These are phyloP conservation scores for Acanthochromis polyacanthus DNA, from an alignment of 2,113 vertebrate species.

Conservation along the genomic window DNA sequence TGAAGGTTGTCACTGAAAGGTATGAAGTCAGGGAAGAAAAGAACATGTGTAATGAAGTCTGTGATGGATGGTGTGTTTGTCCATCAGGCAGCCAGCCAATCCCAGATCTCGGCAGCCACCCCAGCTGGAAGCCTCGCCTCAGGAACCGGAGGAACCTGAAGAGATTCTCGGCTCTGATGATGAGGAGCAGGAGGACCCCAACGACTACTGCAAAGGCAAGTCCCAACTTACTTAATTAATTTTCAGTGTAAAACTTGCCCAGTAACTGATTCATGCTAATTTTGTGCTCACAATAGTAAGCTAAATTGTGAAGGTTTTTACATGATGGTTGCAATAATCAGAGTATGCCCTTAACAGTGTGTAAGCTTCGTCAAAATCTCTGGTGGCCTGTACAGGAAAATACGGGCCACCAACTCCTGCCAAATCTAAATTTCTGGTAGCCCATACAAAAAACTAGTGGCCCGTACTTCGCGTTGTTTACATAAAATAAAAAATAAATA, in stretches of 20 bases:
- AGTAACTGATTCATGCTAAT: neutral
- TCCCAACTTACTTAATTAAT: neutral
- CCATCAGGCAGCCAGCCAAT: constrained; percentile 88
- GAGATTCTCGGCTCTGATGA: constrained; percentile 99
- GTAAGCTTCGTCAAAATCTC: too few relatives aligned
- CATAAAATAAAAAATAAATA: too few relatives aligned
- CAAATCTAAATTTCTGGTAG: too few relatives aligned
- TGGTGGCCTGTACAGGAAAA: too few relatives aligned
- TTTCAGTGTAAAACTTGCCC: neutral
- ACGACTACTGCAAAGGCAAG: constrained; percentile 97
- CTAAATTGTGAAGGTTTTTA: neutral
- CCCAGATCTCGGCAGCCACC: constrained; percentile 85
- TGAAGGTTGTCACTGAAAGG: neutral
- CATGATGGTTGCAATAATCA: too few relatives aligned
- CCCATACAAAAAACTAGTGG: too few relatives aligned
- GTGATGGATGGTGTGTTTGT: constrained; percentile 6
- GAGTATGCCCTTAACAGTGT: too few relatives aligned
- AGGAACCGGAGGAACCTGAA: constrained; percentile 91
- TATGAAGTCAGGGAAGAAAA: neutral
- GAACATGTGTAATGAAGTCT: neutral
- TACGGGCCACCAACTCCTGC: too few relatives aligned
- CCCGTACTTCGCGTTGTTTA: too few relatives aligned
- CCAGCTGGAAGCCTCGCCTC: constrained; percentile 88
- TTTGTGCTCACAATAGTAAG: neutral
- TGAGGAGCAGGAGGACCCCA: constrained; percentile 98